Evolutionary conservation across 2,797 vertebrate species (phyloP).

Genomic region (Spinus pinus): DNA sequence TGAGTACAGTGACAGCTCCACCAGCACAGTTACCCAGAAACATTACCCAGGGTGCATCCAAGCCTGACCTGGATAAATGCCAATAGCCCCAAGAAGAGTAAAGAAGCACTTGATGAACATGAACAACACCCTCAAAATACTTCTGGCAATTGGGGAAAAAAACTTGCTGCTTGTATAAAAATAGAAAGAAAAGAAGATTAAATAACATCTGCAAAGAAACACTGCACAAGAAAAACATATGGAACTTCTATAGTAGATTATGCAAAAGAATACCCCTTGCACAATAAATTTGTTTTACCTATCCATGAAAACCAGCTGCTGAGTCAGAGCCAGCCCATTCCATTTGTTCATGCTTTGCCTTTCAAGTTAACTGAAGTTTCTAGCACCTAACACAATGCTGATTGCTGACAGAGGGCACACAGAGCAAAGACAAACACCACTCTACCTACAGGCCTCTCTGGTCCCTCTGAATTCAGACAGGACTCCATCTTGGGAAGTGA

Average conservation of each 20-base stretch:
- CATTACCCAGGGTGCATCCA: background rate
- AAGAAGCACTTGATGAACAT: background rate
- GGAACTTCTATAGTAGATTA: background rate
- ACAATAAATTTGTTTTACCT: conserved; percentile 36
- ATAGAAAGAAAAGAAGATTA: conserved; percentile 6
- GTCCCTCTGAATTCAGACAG: background rate
- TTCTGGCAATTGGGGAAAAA: background rate
- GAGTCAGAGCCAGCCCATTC: conserved; percentile 10
- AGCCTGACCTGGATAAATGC: background rate
- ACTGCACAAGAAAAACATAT: background rate
- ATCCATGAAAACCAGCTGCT: conserved; percentile 42
- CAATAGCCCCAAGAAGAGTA: background rate
- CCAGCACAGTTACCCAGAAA: background rate
- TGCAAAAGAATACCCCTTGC: background rate
- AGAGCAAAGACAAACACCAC: background rate
- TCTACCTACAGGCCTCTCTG: background rate
- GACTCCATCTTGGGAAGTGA: background rate
- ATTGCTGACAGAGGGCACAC: background rate
- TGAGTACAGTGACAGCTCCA: background rate
- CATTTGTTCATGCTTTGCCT: background rate
- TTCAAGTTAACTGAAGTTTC: background rate
- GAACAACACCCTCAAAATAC: background rate
- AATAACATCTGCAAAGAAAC: conserved; percentile 17
- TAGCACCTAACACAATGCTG: background rate
- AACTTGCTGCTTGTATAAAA: background rate